These are phyloP conservation scores for Andrena chrysosceles DNA, from an alignment of 2,888 invertebrate genomes.

Conservation along the genomic window DNA sequence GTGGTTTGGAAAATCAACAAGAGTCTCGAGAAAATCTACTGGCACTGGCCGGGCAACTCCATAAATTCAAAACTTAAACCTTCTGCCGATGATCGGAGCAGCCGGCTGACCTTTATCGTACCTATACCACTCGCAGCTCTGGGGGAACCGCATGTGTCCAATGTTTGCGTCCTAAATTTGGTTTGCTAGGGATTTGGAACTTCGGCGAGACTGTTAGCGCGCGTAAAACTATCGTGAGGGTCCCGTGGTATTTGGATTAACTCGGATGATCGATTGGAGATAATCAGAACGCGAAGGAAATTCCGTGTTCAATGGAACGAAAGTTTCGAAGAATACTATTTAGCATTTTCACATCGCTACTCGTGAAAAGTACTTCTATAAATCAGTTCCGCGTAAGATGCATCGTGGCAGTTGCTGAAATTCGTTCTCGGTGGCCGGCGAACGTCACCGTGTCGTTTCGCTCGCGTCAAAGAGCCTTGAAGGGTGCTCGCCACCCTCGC, in stretches of 20 bases:
- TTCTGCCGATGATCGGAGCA: slow-evolving; percentile 30
- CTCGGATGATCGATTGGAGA: slow-evolving; percentile 42
- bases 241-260: slow-evolving; percentile 28
- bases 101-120: slow-evolving; percentile 46
- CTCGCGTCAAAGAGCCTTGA: slow-evolving; percentile 35
- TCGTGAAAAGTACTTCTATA: not conserved
- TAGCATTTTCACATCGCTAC: not conserved
- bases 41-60: slow-evolving; percentile 47
- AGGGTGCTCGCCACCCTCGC: slow-evolving; percentile 37
- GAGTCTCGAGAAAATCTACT: slow-evolving; percentile 18
- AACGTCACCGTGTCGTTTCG: slow-evolving; percentile 10
- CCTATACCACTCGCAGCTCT: slow-evolving; percentile 35
- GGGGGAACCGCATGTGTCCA: slow-evolving; percentile 38
- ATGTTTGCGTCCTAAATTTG: slow-evolving; percentile 62
- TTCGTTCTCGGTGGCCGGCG: slow-evolving; percentile 7
- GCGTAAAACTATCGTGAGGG: slow-evolving; percentile 22
- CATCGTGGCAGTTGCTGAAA: slow-evolving; percentile 20
- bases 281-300: not conserved
- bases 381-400: not conserved
- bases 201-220: slow-evolving; percentile 24
- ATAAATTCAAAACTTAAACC: slow-evolving; percentile 72
- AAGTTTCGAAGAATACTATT: not conserved
- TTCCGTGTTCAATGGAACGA: not conserved
- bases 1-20: slow-evolving; percentile 63
- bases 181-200: slow-evolving; percentile 27